Base-by-base conservation (phyloP, 2,113 vertebrate genomes). In the Delphinus delphis region DNA sequence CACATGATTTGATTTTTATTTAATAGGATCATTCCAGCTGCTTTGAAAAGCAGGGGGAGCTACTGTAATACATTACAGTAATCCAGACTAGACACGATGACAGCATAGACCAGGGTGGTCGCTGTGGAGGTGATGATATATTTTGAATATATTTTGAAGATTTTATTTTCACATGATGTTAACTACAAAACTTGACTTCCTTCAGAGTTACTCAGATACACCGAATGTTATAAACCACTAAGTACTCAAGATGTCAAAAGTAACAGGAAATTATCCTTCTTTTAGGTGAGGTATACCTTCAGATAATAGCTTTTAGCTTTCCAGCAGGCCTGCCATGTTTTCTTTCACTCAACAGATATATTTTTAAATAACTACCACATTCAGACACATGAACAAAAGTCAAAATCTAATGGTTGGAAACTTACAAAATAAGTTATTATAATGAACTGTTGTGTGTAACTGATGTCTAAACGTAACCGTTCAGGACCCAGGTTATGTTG, bases 231-330 rank as follows among this genome's bases (percentile, higher is more conserved):
- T 15, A 90, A 79, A 77, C 62, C 14, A 71, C 11, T 28, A 62
- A 68, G 28, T 53, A 63, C 15, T 80, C n/a, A 80, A 83, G n/a
- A 63, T 31, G 67, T 97, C 95, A 84, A 90, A 63, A 65, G 65
- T 65, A 70, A 88, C 1, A 88, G 18, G 41, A 88, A 67, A 62
- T 33, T 14, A 15, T n/a, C 53, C 18, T 26, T 62, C 18, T 36
- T 8, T 80, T 63, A 17, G 53, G 9, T 1, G 8, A 55, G 8
- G 1, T 68, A 18, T 74, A 60, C 3, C 33, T 88, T 33, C 6
- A 68, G 50, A 80, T 55, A 12, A n/a, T n/a, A 13, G 6, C 14
- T 62, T 73, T 87, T 60, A 70, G 20, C 5, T 5, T 36, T 77
- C 7, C 28, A 33, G 12, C 23, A 60, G 23, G 4, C 20, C 55